Base-by-base conservation (phyloP, 2,888 invertebrate genomes). In the Reticulitermes lucifugus region DNA sequence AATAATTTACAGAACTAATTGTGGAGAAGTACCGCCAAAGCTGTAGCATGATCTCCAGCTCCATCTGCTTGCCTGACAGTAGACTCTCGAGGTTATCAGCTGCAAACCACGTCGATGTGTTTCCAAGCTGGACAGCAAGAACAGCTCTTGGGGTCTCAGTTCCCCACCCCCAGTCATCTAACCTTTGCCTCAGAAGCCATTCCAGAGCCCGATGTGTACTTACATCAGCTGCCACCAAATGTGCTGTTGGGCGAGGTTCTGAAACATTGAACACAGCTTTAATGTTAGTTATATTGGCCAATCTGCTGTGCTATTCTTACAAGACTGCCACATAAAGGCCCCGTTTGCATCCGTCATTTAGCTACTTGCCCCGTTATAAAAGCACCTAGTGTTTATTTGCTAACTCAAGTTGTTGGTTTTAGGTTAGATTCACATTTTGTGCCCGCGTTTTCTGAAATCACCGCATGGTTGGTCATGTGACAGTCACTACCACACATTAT, bases 11-110 rank as follows among this genome's bases (percentile, higher is more conserved):
- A 18, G 55, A 55, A 55, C 14, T 18, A 55, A 5, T 18, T 18
- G 14, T 18, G 55, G 18, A 14, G 5, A 55, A 55, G 14, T 91
- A 96, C 95, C 96, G 95, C 92, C 96, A 96, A 88, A 97, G 93
- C 91, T 96, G 93, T 83, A 97, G 93, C 82, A 97, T 93, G 86
- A 97, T 95, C 89, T 97, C 97, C 83, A 97, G 94, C 91, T 97
- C 97, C 95, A 97, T 95, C 90, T 97, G 96, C 89, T 97, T 97
- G 55, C 95, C 94, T 29, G 96, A 96, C 81, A 97, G 93, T 90
- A 95, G 95, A 91, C 95, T 93, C 89, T 95, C 95, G 86, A 95
- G 90, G 2, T 93, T 93, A 90, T 83, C 90, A 90, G 1, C 90
- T 90, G 81, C 90, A 87, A 88, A 88, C 86, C 88, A 88, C 87